Percentiles rank a stretch among this genome's conserved stretches.
phyloP scores from a whole-genome alignment of 2,113 vertebrate species.

The Glareola pratincola region DNA sequence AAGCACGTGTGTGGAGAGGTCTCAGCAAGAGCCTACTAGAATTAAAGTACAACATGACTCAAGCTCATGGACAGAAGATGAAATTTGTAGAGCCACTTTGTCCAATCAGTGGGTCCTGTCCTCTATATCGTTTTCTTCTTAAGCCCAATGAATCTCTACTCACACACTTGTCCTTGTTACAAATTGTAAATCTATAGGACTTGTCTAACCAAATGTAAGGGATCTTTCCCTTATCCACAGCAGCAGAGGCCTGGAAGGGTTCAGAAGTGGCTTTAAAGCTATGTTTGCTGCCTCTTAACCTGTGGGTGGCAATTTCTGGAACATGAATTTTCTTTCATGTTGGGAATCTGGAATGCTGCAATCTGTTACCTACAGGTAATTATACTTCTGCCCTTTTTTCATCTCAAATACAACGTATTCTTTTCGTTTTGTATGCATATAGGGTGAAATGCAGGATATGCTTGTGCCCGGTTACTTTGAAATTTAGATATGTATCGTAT shows the following conservation, averaged over 20 bases:
- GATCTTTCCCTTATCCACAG: neutral
- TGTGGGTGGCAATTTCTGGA: neutral
- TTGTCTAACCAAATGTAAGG: neutral
- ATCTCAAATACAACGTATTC: neutral
- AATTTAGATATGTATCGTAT: neutral
- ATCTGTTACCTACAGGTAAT: neutral
- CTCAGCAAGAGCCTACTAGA: neutral
- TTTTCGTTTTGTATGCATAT: neutral
- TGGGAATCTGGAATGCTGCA: neutral
- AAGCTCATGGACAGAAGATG: neutral
- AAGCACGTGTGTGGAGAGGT: neutral
- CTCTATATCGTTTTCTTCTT: neutral
- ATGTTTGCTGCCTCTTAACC: neutral
- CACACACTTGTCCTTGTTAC: neutral
- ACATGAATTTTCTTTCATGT: neutral
- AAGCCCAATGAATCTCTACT: neutral
- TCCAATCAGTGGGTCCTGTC: neutral
- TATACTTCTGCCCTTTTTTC: neutral
- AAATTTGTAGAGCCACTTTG: neutral
- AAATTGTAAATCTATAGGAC: neutral
- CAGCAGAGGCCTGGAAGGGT: neutral
- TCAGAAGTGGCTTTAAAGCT: neutral
- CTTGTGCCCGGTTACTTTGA: neutral
- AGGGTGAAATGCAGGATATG: neutral
- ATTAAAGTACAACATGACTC: neutral